Percentiles rank a stretch among this genome's conserved stretches.
Evolutionary conservation across 2,797 vertebrate genomes (phyloP).

Genomic region (Myripristis jacobus): DNA sequence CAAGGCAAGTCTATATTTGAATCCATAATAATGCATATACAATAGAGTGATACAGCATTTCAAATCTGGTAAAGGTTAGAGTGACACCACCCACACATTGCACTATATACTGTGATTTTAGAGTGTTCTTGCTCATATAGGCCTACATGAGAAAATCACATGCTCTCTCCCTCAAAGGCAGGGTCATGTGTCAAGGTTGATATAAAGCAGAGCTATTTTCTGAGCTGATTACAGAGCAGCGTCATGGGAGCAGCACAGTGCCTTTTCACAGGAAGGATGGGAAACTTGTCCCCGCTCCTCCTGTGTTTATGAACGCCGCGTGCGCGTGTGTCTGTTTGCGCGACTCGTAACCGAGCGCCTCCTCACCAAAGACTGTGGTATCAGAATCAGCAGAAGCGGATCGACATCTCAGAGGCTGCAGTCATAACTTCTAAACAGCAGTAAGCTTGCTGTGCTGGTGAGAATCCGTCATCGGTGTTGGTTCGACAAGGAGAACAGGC

Average conservation of each 20-base stretch:
- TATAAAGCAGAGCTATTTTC: conserved; percentile 53
- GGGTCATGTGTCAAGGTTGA: conserved; percentile 61
- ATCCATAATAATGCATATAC: neutral
- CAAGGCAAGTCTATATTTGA: neutral
- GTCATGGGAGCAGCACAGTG: conserved; percentile 42
- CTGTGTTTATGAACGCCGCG: conserved; percentile 46
- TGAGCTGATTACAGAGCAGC: conserved; percentile 70
- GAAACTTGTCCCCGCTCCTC: conserved; percentile 46
- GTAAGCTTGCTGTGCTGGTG: conserved; percentile 37
- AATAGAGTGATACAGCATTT: conserved; percentile 6
- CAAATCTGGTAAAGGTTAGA: neutral
- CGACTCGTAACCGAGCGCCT: conserved; percentile 39
- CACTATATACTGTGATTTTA: conserved; percentile 9
- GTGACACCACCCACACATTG: conserved; percentile 13
- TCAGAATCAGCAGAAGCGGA: conserved; percentile 54
- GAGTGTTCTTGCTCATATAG: conserved; percentile 12
- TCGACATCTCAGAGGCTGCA: conserved; percentile 40
- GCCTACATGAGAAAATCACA: conserved; percentile 53
- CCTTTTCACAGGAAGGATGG: conserved; percentile 53
- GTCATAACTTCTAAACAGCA: conserved; percentile 54
- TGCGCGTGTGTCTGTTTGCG: conserved; percentile 10
- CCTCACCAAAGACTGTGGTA: conserved; percentile 50
- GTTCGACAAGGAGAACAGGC: conserved; percentile 36
- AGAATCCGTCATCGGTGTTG: conserved; percentile 42
- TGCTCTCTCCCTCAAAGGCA: conserved; percentile 22